Conservation (phyloP, 2,888 invertebrate species). For the Silvanus unidentatus region DNA sequence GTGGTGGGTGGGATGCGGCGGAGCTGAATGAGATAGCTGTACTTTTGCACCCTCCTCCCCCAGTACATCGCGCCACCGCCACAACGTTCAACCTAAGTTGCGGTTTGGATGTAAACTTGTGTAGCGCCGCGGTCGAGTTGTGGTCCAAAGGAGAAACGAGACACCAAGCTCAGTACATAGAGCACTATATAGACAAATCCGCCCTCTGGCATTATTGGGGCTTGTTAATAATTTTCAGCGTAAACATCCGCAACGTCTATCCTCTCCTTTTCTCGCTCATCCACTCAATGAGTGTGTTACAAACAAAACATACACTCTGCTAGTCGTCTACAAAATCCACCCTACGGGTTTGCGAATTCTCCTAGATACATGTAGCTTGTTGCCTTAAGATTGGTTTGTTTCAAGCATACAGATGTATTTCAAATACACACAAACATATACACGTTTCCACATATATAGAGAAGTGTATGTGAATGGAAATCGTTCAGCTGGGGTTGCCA, state of each 20-base stretch:
- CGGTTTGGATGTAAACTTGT: slow-evolving; percentile 43
- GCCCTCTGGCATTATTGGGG: slow-evolving; percentile 29
- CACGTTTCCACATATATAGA: slow-evolving; percentile 19
- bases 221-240: slow-evolving; percentile 37
- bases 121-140: slow-evolving; percentile 40
- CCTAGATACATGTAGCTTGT: slow-evolving; percentile 34
- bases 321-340: not conserved
- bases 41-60: slow-evolving; percentile 6
- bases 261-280: slow-evolving; percentile 12
- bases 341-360: slow-evolving; percentile 7
- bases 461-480: slow-evolving; percentile 37
- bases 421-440: slow-evolving; percentile 7
- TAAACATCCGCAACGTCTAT: slow-evolving; percentile 29
- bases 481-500: slow-evolving; percentile 29
- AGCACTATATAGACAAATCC: slow-evolving; percentile 28
- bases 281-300: too few relatives aligned
- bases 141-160: slow-evolving; percentile 34
- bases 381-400: slow-evolving; percentile 42
- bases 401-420: slow-evolving; percentile 42
- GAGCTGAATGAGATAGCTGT: slow-evolving; percentile 21
- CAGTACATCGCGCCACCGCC: slow-evolving; percentile 23
- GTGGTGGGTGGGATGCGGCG: slow-evolving; percentile 1
- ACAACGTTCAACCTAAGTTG: slow-evolving; percentile 34
- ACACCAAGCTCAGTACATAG: slow-evolving; percentile 24
- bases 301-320: too few relatives aligned